Base-by-base conservation (phyloP, 2,113 vertebrate species). In the Eulemur rufifrons region DNA sequence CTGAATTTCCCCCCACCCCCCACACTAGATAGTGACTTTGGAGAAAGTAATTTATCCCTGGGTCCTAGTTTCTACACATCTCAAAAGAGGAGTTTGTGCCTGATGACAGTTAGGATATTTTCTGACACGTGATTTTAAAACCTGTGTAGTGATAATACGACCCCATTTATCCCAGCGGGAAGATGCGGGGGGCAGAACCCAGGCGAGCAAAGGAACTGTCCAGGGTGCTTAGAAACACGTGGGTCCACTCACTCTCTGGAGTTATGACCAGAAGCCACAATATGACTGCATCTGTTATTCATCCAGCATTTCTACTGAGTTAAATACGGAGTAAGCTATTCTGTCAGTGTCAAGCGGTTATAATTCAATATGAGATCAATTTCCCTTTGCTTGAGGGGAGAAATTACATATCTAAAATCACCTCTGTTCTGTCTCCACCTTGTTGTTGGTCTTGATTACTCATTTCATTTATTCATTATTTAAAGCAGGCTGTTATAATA, bases 151-250 rank as follows among this genome's bases (percentile, higher is more conserved):
- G 14, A 34, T 84, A 34, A 27, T 32, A 56, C n/a, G 45, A 94
- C 18, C 18, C 37, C 34, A 84, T 61, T 84, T 86, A 87, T 81
- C 76, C 86, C 88, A 86, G 74, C 18, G 59, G 47, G 71, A 95
- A 91, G 86, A 82, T 13, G 18, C 71, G 68, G 15, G 45, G 29
- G 23, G 61, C 80, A 89, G 42, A 71, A 47, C 37, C 9, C 18
- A 91, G 17, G 54, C 59, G 25, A 89, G 39, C 20, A n/a, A 63
- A 69, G 97, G 97, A 97, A 97, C 97, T 98, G 97, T 98, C 98
- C 98, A 98, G 91, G 97, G 97, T 98, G 52, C 97, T 98, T 97
- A 96, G 80, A 93, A 89, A 47, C 63, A 89, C 34, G 34, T 8
- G 10, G 10, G 47, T 73, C 52, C 47, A 34, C 77, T 86, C 45